Base-by-base conservation (phyloP, 2,888 invertebrate species). In the Plagodis dolabraria region DNA sequence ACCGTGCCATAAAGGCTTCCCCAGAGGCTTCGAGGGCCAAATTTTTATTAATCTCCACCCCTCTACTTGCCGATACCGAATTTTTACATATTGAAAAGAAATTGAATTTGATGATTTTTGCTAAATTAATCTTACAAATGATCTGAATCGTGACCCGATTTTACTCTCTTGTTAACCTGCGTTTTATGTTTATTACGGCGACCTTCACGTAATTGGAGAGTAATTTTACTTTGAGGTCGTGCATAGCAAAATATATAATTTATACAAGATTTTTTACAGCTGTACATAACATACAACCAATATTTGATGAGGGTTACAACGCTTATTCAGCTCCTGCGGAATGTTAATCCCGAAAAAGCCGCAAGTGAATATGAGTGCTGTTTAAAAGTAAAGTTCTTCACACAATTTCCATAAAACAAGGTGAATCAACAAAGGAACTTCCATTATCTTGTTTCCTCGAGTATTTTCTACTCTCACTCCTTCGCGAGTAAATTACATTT, bases 41-140 rank as follows among this genome's bases (percentile, higher is more conserved):
- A 85, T 86, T 88, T 87, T 88, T 90, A 88, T 89, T 88, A 89
- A 90, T 87, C 86, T 86, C 80, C 76, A 76, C 79, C 82, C 82
- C 74, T 79, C 79, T 71, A 77, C 80, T 83, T 77, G 77, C 74
- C 76, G 58, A 74, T 76, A 75, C 80, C 79, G 74, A 79, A 79
- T 81, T 84, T 85, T 83, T 82, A 84, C 83, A 79, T 83, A 82
- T 81, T 77, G 77, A 80, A 82, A 82, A 76, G 74, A 80, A 85
- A 85, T 83, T 79, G 82, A 82, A 84, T 83, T 84, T 77, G 83
- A 82, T 79, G 75, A 69, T 69, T 69, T 69, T 67, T 67, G 65
- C 57, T 56, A 67, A 66, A 64, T 69, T 69, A 67, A 67, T 69
- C 67, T 66, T 61, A 64, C 65, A 65, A 69, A 69, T 65, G 64